phyloP scores from a whole-genome alignment of 2,888 invertebrate genomes.

The Cremastobaeus sp. region DNA sequence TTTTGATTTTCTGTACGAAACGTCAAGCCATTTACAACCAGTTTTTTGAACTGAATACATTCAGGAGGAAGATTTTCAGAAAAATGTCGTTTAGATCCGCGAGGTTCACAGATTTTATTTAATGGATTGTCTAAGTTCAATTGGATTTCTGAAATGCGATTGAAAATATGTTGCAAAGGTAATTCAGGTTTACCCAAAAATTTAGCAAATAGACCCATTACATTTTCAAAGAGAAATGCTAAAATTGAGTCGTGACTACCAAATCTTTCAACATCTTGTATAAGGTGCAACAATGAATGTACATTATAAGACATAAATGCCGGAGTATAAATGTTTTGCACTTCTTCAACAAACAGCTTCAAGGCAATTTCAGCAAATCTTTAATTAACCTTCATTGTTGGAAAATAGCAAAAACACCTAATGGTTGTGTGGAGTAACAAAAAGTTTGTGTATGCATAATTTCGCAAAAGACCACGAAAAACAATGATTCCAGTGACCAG shows the following conservation, averaged over 20 bases:
- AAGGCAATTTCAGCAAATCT: slow-evolving; percentile 17
- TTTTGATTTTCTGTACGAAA: not conserved
- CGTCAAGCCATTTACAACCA: slow-evolving; percentile 1
- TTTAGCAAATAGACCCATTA: slow-evolving; percentile 29
- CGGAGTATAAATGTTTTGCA: slow-evolving; percentile 6
- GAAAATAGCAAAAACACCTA: slow-evolving; percentile 17
- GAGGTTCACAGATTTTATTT: not conserved
- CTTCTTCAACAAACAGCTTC: slow-evolving; percentile 18
- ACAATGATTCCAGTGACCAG: slow-evolving; percentile 17
- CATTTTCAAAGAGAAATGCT: slow-evolving; percentile 44
- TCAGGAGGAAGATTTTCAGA: slow-evolving; percentile 3
- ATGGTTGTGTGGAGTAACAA: slow-evolving; percentile 22
- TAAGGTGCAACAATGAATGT: slow-evolving; percentile 33
- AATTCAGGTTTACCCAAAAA: slow-evolving; percentile 22
- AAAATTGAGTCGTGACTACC: slow-evolving; percentile 33
- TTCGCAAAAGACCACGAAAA: slow-evolving; percentile 7
- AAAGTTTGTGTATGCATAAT: slow-evolving; percentile 11
- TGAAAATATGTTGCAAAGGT: slow-evolving; percentile 30
- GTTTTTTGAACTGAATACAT: not conserved
- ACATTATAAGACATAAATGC: slow-evolving; percentile 43
- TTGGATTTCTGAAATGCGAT: slow-evolving; percentile 19
- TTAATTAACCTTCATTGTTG: slow-evolving; percentile 10
- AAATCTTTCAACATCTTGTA: slow-evolving; percentile 30
- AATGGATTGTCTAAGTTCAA: too few species aligned
- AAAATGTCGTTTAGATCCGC: slow-evolving; percentile 13